phyloP scores from a whole-genome alignment of 2,113 vertebrate genomes.

The Glaucidium brasilianum region DNA sequence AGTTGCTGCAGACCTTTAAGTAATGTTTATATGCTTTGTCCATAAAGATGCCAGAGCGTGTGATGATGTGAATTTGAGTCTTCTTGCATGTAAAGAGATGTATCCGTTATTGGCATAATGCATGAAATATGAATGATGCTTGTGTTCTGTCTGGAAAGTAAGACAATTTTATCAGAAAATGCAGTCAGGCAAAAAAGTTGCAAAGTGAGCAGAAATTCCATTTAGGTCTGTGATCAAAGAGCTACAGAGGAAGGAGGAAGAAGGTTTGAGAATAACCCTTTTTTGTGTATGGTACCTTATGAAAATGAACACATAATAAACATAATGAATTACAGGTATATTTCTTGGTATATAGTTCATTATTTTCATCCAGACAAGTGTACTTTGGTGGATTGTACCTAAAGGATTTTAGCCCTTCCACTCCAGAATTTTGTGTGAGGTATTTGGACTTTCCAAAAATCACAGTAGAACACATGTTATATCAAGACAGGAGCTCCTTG shows the following conservation, averaged over 20 bases:
- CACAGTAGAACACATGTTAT: not conserved
- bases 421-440: not conserved
- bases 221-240: slow-evolving; percentile 36
- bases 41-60: not conserved
- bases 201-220: slow-evolving; percentile 45
- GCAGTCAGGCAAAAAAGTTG: slow-evolving; percentile 32
- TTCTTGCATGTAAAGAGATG: slow-evolving; percentile 32
- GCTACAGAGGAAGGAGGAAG: not conserved
- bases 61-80: slow-evolving; percentile 14
- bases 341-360: not conserved
- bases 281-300: not conserved
- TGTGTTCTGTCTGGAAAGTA: not conserved
- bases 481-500: not conserved
- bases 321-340: not conserved
- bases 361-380: not conserved
- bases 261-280: not conserved
- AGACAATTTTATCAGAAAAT: slow-evolving; percentile 44
- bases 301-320: not conserved
- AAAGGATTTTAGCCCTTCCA: not conserved
- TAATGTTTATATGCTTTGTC: slow-evolving; percentile 14
- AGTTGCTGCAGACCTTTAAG: not conserved
- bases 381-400: not conserved
- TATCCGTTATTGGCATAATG: not conserved
- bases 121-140: slow-evolving; percentile 34
- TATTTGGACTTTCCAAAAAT: not conserved